Conservation (phyloP, 2,888 invertebrate species). For the Alsophila aescularia region DNA sequence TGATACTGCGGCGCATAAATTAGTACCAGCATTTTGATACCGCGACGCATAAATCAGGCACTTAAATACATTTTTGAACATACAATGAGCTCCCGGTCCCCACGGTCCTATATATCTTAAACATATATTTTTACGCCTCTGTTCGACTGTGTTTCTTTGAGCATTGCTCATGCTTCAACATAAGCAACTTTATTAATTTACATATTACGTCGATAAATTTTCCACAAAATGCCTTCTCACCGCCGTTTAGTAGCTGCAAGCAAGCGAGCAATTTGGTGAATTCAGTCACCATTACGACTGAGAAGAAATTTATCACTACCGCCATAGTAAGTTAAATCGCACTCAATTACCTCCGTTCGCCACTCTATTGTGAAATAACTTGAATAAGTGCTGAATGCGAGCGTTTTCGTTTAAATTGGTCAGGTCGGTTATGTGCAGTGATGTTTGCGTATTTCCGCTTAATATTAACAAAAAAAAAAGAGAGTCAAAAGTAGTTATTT, state of each 20-base stretch:
- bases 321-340: conserved; percentile 59
- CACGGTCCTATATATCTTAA: too few species aligned
- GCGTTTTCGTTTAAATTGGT: conserved; percentile 43
- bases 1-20: too few species aligned
- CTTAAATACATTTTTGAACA: too few species aligned
- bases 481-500: background rate
- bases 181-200: background rate
- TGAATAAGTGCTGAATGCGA: conserved; percentile 45
- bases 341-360: conserved; percentile 46
- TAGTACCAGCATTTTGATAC: too few species aligned
- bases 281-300: conserved; percentile 44
- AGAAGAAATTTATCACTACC: conserved; percentile 56
- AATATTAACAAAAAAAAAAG: background rate
- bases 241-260: conserved; percentile 37
- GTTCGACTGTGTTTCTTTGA: too few species aligned
- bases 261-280: conserved; percentile 41
- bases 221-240: conserved; percentile 10
- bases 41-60: too few species aligned
- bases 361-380: conserved; percentile 51
- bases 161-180: too few species aligned
- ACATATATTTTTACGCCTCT: too few species aligned
- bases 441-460: conserved; percentile 20
- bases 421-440: conserved; percentile 10
- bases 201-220: conserved; percentile 3
- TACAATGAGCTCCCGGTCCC: too few species aligned